A percentile compares a stretch with the other conserved stretches of the same genome.
phyloP scores from a whole-genome alignment of 2,888 invertebrate genomes.

The Caenorhabditis sp. region DNA sequence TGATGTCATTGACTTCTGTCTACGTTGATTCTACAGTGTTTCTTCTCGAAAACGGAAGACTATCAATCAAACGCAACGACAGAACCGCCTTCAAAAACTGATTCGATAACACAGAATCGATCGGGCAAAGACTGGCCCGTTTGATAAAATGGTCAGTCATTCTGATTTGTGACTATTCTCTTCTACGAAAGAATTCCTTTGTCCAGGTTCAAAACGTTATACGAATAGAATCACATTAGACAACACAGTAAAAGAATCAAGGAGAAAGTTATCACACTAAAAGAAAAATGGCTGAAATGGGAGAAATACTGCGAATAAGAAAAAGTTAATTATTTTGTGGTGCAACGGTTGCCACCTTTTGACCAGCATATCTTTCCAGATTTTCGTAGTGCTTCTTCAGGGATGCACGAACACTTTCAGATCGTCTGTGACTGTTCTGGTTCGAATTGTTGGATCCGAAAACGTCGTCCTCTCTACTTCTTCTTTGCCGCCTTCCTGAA shows the following conservation, averaged over 20 bases:
- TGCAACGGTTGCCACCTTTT: slow-evolving; percentile 72
- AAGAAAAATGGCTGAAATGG: background rate
- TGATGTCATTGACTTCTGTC: slow-evolving; percentile 28
- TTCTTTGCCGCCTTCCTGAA: background rate
- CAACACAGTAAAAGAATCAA: background rate
- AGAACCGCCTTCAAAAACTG: slow-evolving; percentile 13
- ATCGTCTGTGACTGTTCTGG: slow-evolving; percentile 51
- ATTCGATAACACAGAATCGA: background rate
- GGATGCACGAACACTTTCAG: slow-evolving; percentile 69
- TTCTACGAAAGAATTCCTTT: background rate
- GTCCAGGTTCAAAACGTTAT: background rate
- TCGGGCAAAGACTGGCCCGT: slow-evolving; percentile 2
- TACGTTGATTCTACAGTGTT: slow-evolving; percentile 1
- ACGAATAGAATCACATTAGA: background rate
- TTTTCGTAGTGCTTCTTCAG: slow-evolving; percentile 72
- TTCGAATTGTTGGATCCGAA: slow-evolving; percentile 37
- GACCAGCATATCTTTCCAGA: slow-evolving; percentile 72
- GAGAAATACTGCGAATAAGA: background rate
- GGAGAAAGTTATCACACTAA: background rate
- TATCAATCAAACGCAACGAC: slow-evolving; percentile 1
- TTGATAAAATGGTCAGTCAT: background rate
- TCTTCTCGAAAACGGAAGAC: slow-evolving; percentile 9
- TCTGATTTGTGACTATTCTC: slow-evolving; percentile 2
- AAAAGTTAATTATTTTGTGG: slow-evolving; percentile 60
- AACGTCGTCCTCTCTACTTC: slow-evolving; percentile 14